phyloP scores from a whole-genome alignment of 2,113 vertebrate genomes.

The Camarhynchus parvulus region DNA sequence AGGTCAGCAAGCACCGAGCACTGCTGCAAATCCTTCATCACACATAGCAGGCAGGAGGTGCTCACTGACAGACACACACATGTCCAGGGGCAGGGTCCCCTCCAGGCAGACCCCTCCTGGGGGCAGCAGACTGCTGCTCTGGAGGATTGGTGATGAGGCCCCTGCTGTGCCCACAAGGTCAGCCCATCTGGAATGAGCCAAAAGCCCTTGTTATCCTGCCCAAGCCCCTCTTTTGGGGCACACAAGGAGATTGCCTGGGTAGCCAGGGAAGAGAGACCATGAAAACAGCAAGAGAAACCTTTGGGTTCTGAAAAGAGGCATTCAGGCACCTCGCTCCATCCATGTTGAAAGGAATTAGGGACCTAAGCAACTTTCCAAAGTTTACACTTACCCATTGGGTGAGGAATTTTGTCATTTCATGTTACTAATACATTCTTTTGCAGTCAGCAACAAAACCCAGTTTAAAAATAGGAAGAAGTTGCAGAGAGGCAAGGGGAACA shows the following conservation, averaged over 20 bases:
- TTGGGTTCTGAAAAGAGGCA: not conserved
- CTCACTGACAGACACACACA: fast-evolving
- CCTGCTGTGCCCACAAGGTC: not conserved
- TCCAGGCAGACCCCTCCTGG: not conserved
- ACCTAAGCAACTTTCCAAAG: not conserved
- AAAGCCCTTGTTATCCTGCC: not conserved
- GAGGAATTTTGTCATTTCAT: not conserved
- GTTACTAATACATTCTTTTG: not conserved
- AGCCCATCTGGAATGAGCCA: fast-evolving
- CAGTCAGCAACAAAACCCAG: not conserved
- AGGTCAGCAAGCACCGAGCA: fast-evolving
- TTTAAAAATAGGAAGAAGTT: slow-evolving; percentile 9
- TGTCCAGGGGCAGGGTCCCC: fast-evolving
- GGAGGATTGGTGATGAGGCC: not conserved
- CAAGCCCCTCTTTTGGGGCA: not conserved
- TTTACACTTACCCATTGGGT: not conserved
- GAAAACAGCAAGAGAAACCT: not conserved
- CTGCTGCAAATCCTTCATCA: not conserved
- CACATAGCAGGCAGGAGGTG: fast-evolving
- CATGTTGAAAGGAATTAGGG: not conserved
- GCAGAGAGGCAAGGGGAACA: not conserved
- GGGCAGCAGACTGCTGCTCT: not conserved
- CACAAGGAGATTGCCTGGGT: not conserved
- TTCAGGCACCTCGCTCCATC: not conserved
- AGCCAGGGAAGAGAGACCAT: not conserved